These are phyloP conservation scores for Drosophila biarmipes DNA, from an alignment of 1,140 invertebrate genomes.

Conservation along the genomic window DNA sequence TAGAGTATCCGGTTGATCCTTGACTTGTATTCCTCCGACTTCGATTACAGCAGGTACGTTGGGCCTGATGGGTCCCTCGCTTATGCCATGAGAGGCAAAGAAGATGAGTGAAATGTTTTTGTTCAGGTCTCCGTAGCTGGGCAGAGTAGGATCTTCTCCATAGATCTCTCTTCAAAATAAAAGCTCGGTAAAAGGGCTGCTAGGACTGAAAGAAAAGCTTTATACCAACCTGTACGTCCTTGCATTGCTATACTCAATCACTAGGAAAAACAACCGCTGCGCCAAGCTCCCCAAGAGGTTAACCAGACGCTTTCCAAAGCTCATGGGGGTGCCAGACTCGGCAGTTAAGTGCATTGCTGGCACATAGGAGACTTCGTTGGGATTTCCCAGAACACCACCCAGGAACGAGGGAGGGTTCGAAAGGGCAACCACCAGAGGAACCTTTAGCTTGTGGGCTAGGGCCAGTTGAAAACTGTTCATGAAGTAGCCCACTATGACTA, in stretches of 20 bases:
- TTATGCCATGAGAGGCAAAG: conserved; percentile 53
- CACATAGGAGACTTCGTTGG: conserved; percentile 54
- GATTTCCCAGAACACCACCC: conserved; percentile 56
- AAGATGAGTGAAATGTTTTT: conserved; percentile 64
- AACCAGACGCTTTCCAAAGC: conserved; percentile 23
- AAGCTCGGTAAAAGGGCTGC: rapidly evolving
- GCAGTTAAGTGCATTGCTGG: conserved; percentile 20
- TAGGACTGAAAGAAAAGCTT: rapidly evolving
- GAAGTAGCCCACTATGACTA: conserved; percentile 66
- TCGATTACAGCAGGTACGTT: conserved; percentile 78
- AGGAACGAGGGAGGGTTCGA: conserved; percentile 32
- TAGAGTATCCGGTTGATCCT: conserved; percentile 63
- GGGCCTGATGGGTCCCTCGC: conserved; percentile 70
- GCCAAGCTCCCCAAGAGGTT: conserved; percentile 20
- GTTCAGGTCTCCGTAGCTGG: conserved; percentile 37
- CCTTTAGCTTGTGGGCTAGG: conserved; percentile 65
- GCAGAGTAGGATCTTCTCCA: conserved; percentile 43
- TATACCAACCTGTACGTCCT: conserved; percentile 41
- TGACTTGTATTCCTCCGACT: conserved; percentile 84
- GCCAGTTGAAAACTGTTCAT: conserved; percentile 67
- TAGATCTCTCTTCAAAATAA: conserved; percentile 36
- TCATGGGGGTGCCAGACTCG: conserved; percentile 18
- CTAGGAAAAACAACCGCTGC: conserved; percentile 1
- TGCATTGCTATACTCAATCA: conserved; percentile 32
- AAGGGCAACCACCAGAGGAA: conserved; percentile 47